These are phyloP conservation scores for Stenchaetothrips biformis DNA, from an alignment of 2,888 invertebrate genomes.

Conservation along the genomic window DNA sequence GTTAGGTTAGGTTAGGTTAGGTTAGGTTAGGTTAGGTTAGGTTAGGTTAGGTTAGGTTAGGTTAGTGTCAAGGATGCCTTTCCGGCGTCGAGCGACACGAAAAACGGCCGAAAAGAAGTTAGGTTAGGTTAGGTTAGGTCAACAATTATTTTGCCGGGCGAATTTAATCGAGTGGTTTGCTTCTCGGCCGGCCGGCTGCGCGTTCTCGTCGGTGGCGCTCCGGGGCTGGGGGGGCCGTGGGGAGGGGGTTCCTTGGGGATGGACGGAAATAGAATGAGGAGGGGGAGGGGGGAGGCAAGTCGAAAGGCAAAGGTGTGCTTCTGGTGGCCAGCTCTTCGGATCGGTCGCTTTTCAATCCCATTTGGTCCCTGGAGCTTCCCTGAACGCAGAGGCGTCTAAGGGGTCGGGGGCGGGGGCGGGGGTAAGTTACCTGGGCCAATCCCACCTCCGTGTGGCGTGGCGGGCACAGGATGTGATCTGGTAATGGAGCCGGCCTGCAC, in stretches of 20 bases:
- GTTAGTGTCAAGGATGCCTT: too few relatives aligned
- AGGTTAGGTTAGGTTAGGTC: too few relatives aligned
- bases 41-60: too few relatives aligned
- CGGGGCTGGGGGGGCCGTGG: too few relatives aligned
- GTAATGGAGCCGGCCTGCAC: neutral
- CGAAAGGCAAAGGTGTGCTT: neutral
- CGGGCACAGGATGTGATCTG: conserved; percentile 9
- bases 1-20: too few relatives aligned
- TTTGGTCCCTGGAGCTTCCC: neutral
- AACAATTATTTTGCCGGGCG: too few relatives aligned
- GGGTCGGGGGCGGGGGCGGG: neutral
- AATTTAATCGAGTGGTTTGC: too few relatives aligned
- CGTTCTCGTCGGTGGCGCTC: too few relatives aligned
- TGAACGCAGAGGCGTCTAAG: neutral
- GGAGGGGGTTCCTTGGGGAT: neutral
- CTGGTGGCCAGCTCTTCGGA: neutral
- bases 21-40: too few relatives aligned
- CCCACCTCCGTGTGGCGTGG: neutral
- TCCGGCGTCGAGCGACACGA: too few relatives aligned
- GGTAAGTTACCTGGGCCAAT: neutral
- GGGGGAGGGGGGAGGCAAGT: neutral
- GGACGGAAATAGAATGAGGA: conserved; percentile 10
- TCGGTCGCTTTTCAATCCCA: conserved; percentile 20
- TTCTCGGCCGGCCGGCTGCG: too few relatives aligned
- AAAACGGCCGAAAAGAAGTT: too few relatives aligned